Conservation (phyloP, 1,140 invertebrate species). For the Drosophila insularis region DNA sequence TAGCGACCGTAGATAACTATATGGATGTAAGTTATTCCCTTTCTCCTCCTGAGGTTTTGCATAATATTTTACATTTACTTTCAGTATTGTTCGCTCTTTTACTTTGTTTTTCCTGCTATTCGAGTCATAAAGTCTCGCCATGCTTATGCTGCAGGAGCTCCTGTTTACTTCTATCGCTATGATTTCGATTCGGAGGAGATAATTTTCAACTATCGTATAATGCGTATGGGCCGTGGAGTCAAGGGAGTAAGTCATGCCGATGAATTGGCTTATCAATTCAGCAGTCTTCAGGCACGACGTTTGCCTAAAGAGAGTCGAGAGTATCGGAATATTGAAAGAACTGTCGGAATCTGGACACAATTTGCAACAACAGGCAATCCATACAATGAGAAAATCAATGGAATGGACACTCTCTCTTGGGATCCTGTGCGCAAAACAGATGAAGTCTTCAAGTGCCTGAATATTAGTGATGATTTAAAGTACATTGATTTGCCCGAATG, state of each 20-base stretch:
- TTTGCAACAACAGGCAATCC: slow-evolving; percentile 82
- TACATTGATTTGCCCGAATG: slow-evolving; percentile 81
- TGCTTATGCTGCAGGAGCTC: slow-evolving; percentile 68
- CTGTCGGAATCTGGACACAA: slow-evolving; percentile 81
- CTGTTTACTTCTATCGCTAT: slow-evolving; percentile 83
- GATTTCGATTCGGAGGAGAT: slow-evolving; percentile 81
- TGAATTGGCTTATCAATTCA: slow-evolving; percentile 86
- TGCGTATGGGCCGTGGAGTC: slow-evolving; percentile 76
- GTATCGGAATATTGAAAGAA: slow-evolving; percentile 79
- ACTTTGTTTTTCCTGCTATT: slow-evolving; percentile 81
- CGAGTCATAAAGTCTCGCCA: slow-evolving; percentile 72
- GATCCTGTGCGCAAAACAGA: slow-evolving; percentile 70
- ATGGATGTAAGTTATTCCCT: slow-evolving; percentile 60
- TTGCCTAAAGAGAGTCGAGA: slow-evolving; percentile 74
- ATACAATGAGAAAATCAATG: slow-evolving; percentile 64
- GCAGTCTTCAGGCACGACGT: slow-evolving; percentile 81
- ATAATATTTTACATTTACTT: background rate
- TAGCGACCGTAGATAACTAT: slow-evolving; percentile 60
- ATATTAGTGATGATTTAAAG: slow-evolving; percentile 82
- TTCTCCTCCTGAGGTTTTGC: background rate
- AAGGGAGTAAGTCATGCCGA: slow-evolving; percentile 85
- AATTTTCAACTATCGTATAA: slow-evolving; percentile 71
- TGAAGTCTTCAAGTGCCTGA: slow-evolving; percentile 76
- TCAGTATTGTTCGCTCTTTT: slow-evolving; percentile 68
- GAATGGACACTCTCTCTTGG: slow-evolving; percentile 67